Base-by-base conservation (phyloP, 2,797 vertebrate species). In the Poeciliopsis presidionis region DNA sequence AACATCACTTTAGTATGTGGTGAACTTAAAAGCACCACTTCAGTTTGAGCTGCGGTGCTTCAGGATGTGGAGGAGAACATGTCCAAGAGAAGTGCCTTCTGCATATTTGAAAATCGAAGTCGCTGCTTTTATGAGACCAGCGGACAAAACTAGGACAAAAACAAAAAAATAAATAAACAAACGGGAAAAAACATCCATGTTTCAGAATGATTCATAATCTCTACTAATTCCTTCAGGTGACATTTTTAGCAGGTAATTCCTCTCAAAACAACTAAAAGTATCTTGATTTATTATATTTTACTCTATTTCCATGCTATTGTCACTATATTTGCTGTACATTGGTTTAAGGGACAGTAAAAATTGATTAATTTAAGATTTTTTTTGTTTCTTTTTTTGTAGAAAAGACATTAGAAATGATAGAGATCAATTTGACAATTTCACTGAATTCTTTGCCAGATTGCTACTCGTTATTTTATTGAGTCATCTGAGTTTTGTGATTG, bases 31-130 rank as follows among this genome's bases (percentile, higher is more conserved):
- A 84, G 86, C 65, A 77, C 39, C n/a, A 41, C 81, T 84, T 74
- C n/a, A 28, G 55, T 46, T 28, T 87, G 61, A 79, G 81, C 81
- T 91, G 82, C 87, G 49, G 85, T 41, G 59, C 86, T 81, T 79
- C 76, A 53, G 73, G 77, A 84, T 88, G 85, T 76, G 74, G 41
- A 78, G 70, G 80, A 77, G 76, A 33, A 80, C 73, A 77, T 74
- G 79, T 83, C 39, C 12, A 43, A 51, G 77, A 46, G 76, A 74
- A 76, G 73, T 81, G 74, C 86, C 76, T 73, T 75, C 76, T 88
- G 72, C 82, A 89, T 89, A 67, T 89, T 90, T 87, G 88, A 89
- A 86, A 76, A 88, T 77, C 59, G 70, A 55, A 81, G 72, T 71
- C 22, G 65, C 61, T 69, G 77, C 80, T 78, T 78, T 2, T 57